Conservation (phyloP, 2,113 vertebrate species). For the Tringa solitaria region DNA sequence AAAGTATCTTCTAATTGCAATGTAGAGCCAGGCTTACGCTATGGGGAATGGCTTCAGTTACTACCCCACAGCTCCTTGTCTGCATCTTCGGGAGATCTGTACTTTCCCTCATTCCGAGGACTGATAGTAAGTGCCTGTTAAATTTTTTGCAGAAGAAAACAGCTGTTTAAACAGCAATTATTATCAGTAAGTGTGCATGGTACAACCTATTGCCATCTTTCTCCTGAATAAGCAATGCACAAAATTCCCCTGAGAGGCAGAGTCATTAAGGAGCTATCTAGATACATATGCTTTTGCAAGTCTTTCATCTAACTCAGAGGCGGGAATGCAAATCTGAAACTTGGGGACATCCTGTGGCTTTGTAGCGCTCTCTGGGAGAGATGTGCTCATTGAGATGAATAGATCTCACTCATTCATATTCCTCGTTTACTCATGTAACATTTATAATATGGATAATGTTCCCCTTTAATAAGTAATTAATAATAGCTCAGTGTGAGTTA, state of each 20-base stretch:
- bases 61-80: not conserved
- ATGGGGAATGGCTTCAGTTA: not conserved
- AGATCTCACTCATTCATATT: constrained; percentile 47
- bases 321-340: constrained; percentile 54
- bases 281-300: constrained; percentile 26
- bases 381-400: constrained; percentile 40
- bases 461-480: constrained; percentile 24
- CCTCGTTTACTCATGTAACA: constrained; percentile 26
- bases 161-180: not conserved
- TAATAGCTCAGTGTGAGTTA: not conserved
- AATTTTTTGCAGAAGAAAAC: not conserved
- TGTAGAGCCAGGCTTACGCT: not conserved
- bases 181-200: not conserved
- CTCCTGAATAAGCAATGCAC: constrained; percentile 39
- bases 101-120: not conserved
- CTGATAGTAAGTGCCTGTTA: not conserved
- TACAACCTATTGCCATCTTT: not conserved
- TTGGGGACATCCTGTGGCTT: constrained; percentile 33
- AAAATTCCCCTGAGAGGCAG: constrained; percentile 21
- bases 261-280: constrained; percentile 47
- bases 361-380: constrained; percentile 6
- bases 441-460: constrained; percentile 28
- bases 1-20: not conserved
- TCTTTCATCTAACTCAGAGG: constrained; percentile 48
- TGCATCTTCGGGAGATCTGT: not conserved